phyloP scores from a whole-genome alignment of 1,140 invertebrate genomes.

The Ephestia elutella region DNA sequence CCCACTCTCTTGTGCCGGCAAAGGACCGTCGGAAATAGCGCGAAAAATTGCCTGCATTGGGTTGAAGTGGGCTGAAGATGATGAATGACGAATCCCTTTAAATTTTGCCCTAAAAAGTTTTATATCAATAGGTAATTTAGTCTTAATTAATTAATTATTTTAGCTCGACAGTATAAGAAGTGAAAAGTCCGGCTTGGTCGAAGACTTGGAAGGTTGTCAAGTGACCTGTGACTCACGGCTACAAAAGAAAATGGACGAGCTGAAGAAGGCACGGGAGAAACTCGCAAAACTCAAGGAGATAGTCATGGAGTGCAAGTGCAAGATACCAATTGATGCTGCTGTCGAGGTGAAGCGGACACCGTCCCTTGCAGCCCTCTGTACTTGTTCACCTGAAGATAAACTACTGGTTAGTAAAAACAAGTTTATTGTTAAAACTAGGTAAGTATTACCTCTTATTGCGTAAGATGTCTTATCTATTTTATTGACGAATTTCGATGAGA shows the following conservation, averaged over 20 bases:
- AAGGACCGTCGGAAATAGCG: too few species aligned
- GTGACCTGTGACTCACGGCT: conserved; percentile 41
- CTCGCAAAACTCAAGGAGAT: conserved; percentile 36
- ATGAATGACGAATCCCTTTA: too few species aligned
- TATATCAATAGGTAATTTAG: too few species aligned
- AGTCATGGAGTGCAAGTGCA: conserved; percentile 55
- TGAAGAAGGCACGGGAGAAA: conserved; percentile 41
- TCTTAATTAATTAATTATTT: too few species aligned
- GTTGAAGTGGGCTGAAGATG: too few species aligned
- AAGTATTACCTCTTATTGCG: too few species aligned
- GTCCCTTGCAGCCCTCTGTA: conserved; percentile 51
- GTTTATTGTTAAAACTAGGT: too few species aligned
- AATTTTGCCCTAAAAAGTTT: too few species aligned
- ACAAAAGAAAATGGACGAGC: conserved; percentile 33
- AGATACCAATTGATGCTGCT: conserved; percentile 39
- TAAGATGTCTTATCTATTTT: too few species aligned
- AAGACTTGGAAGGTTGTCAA: conserved; percentile 52
- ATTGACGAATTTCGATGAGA: too few species aligned
- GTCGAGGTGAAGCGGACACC: conserved; percentile 55
- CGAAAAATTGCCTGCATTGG: too few species aligned
- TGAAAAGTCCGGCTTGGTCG: conserved; percentile 40
- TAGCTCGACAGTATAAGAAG: conserved; percentile 37
- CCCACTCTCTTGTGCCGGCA: too few species aligned
- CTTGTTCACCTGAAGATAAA: conserved; percentile 48
- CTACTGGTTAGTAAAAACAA: conserved; percentile 35